Evolutionary conservation across 1,140 invertebrate genomes (phyloP).

Genomic region (Caenorhabditis tropicalis): DNA sequence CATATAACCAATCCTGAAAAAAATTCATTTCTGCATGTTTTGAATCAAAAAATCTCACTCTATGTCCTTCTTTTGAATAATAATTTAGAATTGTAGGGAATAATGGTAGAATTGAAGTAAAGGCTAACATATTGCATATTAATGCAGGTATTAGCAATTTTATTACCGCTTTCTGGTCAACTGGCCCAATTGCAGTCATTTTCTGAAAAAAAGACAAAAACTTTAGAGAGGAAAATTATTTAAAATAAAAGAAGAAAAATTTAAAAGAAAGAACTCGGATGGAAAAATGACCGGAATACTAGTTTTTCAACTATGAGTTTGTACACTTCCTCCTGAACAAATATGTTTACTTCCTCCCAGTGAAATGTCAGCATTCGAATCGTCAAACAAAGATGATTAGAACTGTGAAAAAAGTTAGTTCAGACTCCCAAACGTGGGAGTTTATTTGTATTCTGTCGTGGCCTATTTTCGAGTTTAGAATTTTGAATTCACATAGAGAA

Average conservation of each 20-base stretch:
- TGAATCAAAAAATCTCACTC: conserved; percentile 29
- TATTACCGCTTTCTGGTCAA: conserved; percentile 26
- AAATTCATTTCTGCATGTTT: neutral
- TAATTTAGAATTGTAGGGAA: conserved; percentile 68
- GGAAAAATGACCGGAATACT: conserved; percentile 26
- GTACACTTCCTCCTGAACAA: conserved; percentile 26
- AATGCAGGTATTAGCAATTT: conserved; percentile 61
- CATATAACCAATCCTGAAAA: conserved; percentile 65
- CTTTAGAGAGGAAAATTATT: neutral
- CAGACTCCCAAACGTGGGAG: conserved; percentile 12
- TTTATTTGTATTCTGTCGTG: neutral
- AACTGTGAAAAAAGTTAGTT: conserved; percentile 5
- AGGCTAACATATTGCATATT: conserved; percentile 67
- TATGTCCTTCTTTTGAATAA: conserved; percentile 57
- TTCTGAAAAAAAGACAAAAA: conserved; percentile 34
- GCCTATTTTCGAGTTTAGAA: neutral
- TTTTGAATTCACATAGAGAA: neutral
- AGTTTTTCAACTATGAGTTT: neutral
- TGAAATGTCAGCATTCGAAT: neutral
- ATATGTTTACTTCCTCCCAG: conserved; percentile 11
- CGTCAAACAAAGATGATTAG: neutral
- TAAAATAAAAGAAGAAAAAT: neutral
- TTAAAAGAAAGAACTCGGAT: neutral
- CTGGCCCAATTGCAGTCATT: neutral
- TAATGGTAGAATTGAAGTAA: conserved; percentile 70